Percentiles rank a stretch among this genome's conserved stretches.
These are phyloP conservation scores for Dendrolimus houi DNA, from an alignment of 2,888 invertebrate genomes.

Conservation along the genomic window DNA sequence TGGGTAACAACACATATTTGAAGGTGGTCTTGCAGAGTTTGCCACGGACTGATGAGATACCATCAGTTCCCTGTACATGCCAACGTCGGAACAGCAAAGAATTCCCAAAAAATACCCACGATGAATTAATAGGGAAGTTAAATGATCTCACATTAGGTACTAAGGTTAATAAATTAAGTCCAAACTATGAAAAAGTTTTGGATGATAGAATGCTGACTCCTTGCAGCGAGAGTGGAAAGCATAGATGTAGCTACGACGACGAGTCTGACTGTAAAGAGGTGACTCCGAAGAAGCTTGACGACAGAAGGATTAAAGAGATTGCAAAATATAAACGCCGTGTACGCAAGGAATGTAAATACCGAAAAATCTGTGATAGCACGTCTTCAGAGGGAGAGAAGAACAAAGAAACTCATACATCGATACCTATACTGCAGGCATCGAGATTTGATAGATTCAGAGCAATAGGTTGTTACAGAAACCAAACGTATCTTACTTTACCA, in stretches of 20 bases:
- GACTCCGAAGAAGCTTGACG: conserved; percentile 51
- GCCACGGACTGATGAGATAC: conserved; percentile 85
- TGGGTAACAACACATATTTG: conserved; percentile 79
- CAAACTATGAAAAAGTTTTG: conserved; percentile 45
- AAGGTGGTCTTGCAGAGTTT: conserved; percentile 80
- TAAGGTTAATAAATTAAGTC: conserved; percentile 14
- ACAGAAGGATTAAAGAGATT: conserved; percentile 59
- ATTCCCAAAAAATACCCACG: conserved; percentile 34
- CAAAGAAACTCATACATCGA: conserved; percentile 59
- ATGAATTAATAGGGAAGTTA: conserved; percentile 53
- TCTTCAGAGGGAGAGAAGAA: conserved; percentile 59
- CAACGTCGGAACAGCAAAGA: conserved; percentile 56
- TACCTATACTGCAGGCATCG: conserved; percentile 67
- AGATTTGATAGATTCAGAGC: conserved; percentile 65
- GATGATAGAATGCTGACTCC: conserved; percentile 84
- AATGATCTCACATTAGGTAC: conserved; percentile 65
- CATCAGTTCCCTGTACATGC: conserved; percentile 71
- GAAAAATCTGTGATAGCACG: conserved; percentile 58
- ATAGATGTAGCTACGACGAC: conserved; percentile 84
- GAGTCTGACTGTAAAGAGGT: conserved; percentile 75
- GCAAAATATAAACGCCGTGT: conserved; percentile 64
- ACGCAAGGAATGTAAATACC: conserved; percentile 60
- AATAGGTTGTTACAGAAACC: conserved; percentile 64
- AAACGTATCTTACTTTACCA: conserved; percentile 61
- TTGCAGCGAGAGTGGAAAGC: conserved; percentile 85